Conservation (phyloP, 2,113 vertebrate species). For the Corythornis madagascariensis region DNA sequence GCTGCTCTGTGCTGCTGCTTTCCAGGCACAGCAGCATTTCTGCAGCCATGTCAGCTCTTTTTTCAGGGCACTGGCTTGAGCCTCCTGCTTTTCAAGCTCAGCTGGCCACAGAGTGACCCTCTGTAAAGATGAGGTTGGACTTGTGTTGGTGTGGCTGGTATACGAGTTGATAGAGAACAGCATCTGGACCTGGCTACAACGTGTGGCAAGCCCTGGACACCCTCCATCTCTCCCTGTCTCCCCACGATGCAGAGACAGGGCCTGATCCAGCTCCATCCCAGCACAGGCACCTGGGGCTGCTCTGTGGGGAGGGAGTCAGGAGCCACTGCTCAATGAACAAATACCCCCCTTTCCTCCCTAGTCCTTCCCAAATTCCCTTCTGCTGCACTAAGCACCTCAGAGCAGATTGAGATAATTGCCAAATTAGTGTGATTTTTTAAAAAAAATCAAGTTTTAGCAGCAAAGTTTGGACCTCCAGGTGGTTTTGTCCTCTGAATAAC, state of each 20-base stretch:
- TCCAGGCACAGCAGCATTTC: not conserved
- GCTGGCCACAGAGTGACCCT: no score
- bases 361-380: not conserved
- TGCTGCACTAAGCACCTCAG: fast-evolving
- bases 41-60: not conserved
- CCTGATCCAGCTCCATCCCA: not conserved
- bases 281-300: not conserved
- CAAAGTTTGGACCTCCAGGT: not conserved
- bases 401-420: not conserved
- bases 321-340: not conserved
- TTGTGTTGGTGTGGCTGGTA: not conserved
- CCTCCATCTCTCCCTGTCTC: no score
- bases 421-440: fast-evolving
- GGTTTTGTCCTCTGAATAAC: not conserved
- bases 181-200: not conserved
- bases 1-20: not conserved
- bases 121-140: not conserved
- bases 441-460: not conserved
- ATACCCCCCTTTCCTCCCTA: not conserved
- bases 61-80: not conserved
- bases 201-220: not conserved
- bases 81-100: not conserved
- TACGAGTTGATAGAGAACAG: not conserved
- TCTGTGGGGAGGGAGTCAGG: not conserved
- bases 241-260: not conserved